Evolutionary conservation across 2,113 vertebrate genomes (phyloP).

Genomic region (Sylvilagus bachmani): DNA sequence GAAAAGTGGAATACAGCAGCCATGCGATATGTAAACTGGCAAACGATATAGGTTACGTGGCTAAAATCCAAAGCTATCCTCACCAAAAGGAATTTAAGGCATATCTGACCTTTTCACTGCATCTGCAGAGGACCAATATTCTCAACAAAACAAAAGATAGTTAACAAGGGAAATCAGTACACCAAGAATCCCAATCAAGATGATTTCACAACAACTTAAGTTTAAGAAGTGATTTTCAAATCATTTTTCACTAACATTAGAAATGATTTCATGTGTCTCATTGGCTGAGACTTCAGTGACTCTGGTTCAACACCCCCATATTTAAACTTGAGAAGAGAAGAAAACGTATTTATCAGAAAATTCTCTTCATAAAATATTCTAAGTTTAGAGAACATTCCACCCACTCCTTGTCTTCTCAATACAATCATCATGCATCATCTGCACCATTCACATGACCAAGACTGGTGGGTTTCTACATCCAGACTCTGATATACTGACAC

Average conservation of each 20-base stretch:
- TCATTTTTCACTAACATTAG: neutral
- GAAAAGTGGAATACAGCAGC: slow-evolving; percentile 38
- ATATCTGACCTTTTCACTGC: slow-evolving; percentile 36
- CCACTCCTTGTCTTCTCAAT: neutral
- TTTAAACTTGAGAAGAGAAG: neutral
- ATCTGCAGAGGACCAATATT: neutral
- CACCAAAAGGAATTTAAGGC: neutral
- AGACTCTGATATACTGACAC: neutral
- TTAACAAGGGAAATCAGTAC: neutral
- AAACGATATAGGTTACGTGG: neutral
- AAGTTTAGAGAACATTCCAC: neutral
- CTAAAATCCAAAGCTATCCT: slow-evolving; percentile 31
- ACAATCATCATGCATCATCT: neutral
- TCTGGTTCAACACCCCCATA: neutral
- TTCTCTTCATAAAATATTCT: slow-evolving; percentile 6
- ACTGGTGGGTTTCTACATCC: neutral
- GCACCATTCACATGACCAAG: neutral
- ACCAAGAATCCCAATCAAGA: slow-evolving; percentile 21
- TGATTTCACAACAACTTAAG: slow-evolving; percentile 43
- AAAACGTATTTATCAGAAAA: neutral
- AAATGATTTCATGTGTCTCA: neutral
- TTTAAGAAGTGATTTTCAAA: slow-evolving; percentile 25
- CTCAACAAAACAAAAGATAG: slow-evolving; percentile 12
- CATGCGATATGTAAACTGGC: neutral
- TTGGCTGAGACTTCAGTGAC: neutral